A percentile compares a stretch with the other conserved stretches of the same genome.
phyloP scores from a whole-genome alignment of 2,113 vertebrate species.

The Coryphaenoides rupestris region DNA sequence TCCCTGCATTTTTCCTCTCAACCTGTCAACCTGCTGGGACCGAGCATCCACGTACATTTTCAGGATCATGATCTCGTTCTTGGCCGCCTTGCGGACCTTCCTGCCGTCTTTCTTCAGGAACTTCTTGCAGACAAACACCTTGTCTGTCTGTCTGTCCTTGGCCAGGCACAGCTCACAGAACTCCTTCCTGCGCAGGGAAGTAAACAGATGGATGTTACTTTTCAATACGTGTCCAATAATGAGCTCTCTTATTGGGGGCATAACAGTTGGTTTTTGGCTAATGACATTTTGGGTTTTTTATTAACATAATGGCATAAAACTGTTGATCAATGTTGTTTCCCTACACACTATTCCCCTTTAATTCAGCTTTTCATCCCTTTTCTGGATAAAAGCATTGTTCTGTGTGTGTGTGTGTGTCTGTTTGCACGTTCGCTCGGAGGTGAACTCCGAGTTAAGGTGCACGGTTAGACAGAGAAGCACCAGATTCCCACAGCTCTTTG shows the following conservation, averaged over 20 bases:
- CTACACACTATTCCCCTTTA: too few relatives aligned
- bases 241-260: too few relatives aligned
- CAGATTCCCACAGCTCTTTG: conserved; percentile 28
- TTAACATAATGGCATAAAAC: too few relatives aligned
- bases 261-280: too few relatives aligned
- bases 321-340: too few relatives aligned
- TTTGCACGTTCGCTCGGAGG: not conserved
- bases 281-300: too few relatives aligned
- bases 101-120: conserved; percentile 84
- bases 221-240: too few relatives aligned
- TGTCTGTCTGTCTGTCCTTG: conserved; percentile 78
- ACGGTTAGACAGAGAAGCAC: conserved; percentile 13
- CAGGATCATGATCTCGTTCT: conserved; percentile 85
- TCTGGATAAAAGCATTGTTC: too few relatives aligned
- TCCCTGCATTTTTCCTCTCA: conserved; percentile 29
- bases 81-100: conserved; percentile 83
- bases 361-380: too few relatives aligned
- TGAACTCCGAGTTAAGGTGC: conserved; percentile 23
- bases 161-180: conserved; percentile 84
- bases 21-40: conserved; percentile 35
- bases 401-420: conserved; percentile 13
- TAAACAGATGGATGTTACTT: conserved; percentile 2
- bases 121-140: conserved; percentile 83
- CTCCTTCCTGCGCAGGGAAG: conserved; percentile 73
- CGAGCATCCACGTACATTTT: conserved; percentile 74